Evolutionary conservation across 2,113 vertebrate species (phyloP).

Genomic region (Syngnathus scovelli): DNA sequence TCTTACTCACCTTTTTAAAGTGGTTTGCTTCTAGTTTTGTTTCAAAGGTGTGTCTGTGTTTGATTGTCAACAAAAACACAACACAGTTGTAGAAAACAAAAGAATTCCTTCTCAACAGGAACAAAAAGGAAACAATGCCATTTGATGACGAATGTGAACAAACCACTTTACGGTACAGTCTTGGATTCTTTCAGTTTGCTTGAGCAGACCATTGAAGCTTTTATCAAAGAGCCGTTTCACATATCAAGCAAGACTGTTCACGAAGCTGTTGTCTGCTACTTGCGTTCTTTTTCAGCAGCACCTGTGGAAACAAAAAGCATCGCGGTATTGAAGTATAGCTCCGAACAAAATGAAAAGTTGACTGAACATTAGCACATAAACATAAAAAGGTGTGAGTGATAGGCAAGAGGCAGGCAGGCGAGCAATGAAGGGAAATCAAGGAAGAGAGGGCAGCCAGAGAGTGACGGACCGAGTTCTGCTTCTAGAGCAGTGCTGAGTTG

Average conservation of each 20-base stretch:
- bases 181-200: conserved; percentile 15
- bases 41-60: conserved; percentile 16
- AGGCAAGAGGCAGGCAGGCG: conserved; percentile 32
- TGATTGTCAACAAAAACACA: conserved; percentile 55
- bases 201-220: conserved; percentile 11
- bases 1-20: conserved; percentile 7
- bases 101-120: conserved; percentile 38
- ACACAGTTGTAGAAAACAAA: conserved; percentile 30
- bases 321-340: conserved; percentile 11
- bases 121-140: conserved; percentile 16
- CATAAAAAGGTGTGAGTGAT: conserved; percentile 23
- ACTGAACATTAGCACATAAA: neutral
- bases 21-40: conserved; percentile 16
- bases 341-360: neutral
- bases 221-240: neutral
- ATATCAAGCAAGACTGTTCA: conserved; percentile 19
- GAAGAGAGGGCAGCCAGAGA: conserved; percentile 28
- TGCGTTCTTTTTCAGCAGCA: conserved; percentile 33
- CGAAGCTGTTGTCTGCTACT: conserved; percentile 32
- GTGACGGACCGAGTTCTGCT: conserved; percentile 54
- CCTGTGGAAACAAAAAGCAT: conserved; percentile 34
- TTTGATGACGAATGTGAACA: conserved; percentile 4
- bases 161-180: neutral
- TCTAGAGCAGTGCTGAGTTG: conserved; percentile 70
- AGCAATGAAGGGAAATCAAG: conserved; percentile 32